A percentile compares a stretch with the other conserved stretches of the same genome.
phyloP scores from a whole-genome alignment of 2,113 vertebrate species.

The Motacilla tschutschensis region DNA sequence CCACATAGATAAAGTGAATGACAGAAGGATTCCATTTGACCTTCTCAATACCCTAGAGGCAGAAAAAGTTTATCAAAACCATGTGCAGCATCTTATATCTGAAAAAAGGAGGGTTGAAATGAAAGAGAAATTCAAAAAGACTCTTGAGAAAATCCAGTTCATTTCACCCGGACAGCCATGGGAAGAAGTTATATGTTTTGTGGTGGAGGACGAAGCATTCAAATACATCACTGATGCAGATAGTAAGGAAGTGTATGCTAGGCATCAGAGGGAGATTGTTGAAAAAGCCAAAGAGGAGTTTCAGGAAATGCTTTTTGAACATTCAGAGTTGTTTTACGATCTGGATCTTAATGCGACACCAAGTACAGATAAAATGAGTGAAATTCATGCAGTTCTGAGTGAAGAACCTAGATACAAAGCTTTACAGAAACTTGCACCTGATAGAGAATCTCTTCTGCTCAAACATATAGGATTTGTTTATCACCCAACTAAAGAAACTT shows the following conservation, averaged over 20 bases:
- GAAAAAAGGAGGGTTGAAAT: slow-evolving; percentile 94
- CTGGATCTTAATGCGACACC: slow-evolving; percentile 97
- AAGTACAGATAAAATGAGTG: slow-evolving; percentile 96
- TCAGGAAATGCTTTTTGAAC: slow-evolving; percentile 99
- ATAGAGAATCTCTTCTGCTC: slow-evolving; percentile 95
- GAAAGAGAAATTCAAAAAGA: slow-evolving; percentile 97
- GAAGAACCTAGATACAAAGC: slow-evolving; percentile 97
- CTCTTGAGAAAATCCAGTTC: slow-evolving; percentile 93
- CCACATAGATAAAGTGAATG: slow-evolving; percentile 92
- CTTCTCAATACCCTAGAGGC: slow-evolving; percentile 88
- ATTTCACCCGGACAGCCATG: slow-evolving; percentile 94
- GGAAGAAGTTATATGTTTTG: slow-evolving; percentile 97
- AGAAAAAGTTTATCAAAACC: slow-evolving; percentile 92
- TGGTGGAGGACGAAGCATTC: slow-evolving; percentile 95
- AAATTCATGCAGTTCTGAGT: slow-evolving; percentile 93
- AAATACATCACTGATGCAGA: slow-evolving; percentile 95
- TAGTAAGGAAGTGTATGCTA: slow-evolving; percentile 91
- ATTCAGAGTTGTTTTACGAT: slow-evolving; percentile 97
- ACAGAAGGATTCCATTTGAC: slow-evolving; percentile 95
- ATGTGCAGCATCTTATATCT: slow-evolving; percentile 92
- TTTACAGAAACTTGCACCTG: slow-evolving; percentile 96
- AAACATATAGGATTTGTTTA: slow-evolving; percentile 99
- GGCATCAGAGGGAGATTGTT: slow-evolving; percentile 97
- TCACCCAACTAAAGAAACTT: slow-evolving; percentile 98
- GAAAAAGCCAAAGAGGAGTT: slow-evolving; percentile 99